These are phyloP conservation scores for Peromyscus nudipes DNA, from an alignment of 2,797 vertebrate species.

Conservation along the genomic window DNA sequence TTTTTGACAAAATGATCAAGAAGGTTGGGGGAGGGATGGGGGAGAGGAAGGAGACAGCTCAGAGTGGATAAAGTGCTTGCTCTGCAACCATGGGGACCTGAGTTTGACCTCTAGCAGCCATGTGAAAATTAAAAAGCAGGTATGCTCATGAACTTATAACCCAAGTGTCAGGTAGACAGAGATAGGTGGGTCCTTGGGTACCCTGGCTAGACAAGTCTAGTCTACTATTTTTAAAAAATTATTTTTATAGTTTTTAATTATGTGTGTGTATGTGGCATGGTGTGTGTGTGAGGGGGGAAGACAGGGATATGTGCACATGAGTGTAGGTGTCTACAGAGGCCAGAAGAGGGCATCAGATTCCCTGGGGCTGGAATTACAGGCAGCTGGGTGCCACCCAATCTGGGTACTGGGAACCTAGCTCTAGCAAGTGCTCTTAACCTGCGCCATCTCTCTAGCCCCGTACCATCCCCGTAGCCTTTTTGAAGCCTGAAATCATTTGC, in stretches of 20 bases:
- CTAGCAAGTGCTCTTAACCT: not conserved
- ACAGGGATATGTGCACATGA: not conserved
- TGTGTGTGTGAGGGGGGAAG: not conserved
- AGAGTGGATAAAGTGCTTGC: not conserved
- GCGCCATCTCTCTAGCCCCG: too few relatives aligned
- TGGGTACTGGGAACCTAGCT: not conserved
- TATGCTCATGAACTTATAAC: not conserved
- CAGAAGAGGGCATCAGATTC: not conserved
- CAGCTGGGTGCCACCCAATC: not conserved
- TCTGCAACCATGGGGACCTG: not conserved
- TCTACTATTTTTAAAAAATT: not conserved
- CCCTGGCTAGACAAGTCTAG: too few relatives aligned
- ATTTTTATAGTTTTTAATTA: not conserved
- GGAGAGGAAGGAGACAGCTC: not conserved
- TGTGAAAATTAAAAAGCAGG: not conserved
- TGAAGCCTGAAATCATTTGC: not conserved
- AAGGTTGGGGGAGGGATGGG: not conserved
- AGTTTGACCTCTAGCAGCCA: not conserved
- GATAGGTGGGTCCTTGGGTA: not conserved
- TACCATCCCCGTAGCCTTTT: not conserved
- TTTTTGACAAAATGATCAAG: not conserved
- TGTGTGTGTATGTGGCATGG: not conserved
- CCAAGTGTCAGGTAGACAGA: not conserved
- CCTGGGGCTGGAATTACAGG: not conserved
- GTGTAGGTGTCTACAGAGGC: not conserved